phyloP scores from a whole-genome alignment of 2,113 vertebrate genomes.

The Aegotheles bennettii region DNA sequence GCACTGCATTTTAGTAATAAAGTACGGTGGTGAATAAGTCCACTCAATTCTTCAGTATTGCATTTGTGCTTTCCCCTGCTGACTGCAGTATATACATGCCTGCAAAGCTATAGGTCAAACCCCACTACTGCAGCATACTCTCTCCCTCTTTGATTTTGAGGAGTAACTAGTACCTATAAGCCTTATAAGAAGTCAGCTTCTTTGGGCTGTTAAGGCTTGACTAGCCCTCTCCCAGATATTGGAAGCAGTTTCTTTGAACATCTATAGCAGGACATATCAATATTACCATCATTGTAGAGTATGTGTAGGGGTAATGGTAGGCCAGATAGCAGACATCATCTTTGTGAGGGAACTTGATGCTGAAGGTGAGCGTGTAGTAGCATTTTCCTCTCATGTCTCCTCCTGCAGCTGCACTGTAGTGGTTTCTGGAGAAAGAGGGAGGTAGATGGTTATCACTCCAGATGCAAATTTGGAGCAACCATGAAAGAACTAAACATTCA shows the following conservation, averaged over 20 bases:
- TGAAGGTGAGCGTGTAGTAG: constrained; percentile 87
- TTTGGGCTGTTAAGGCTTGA: background rate
- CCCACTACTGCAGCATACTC: background rate
- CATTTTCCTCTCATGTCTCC: constrained; percentile 35
- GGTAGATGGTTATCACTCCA: background rate
- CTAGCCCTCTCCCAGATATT: background rate
- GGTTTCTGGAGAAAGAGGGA: constrained; percentile 75
- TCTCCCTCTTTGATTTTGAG: background rate
- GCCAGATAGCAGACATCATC: constrained; percentile 92
- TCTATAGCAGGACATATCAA: background rate
- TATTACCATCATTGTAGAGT: constrained; percentile 85
- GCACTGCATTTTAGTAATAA: background rate
- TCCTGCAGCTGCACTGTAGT: constrained; percentile 59
- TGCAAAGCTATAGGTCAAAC: background rate
- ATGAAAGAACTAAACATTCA: background rate
- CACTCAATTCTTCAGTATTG: background rate
- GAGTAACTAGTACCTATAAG: background rate
- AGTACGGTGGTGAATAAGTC: background rate
- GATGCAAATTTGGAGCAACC: background rate
- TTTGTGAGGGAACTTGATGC: constrained; percentile 80
- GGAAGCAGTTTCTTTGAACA: background rate
- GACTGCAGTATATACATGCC: background rate
- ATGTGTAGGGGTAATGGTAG: constrained; percentile 94
- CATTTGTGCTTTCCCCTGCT: background rate
- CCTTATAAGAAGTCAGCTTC: background rate